These are phyloP conservation scores for Parambassis ranga DNA, from an alignment of 2,797 vertebrate genomes.

Conservation along the genomic window DNA sequence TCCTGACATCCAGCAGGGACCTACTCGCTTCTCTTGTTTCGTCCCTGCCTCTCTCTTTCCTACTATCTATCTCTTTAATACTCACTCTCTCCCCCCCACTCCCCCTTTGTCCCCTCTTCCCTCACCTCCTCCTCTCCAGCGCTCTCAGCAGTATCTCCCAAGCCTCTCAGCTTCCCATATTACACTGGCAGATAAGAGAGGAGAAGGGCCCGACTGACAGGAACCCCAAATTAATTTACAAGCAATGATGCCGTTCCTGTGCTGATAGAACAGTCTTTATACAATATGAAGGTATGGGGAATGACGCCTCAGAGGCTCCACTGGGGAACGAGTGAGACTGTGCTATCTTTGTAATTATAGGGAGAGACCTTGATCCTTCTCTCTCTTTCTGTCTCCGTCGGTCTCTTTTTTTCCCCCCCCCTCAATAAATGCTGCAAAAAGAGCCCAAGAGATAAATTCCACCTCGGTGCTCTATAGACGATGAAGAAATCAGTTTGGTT, in stretches of 20 bases:
- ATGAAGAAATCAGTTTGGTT: constrained; percentile 64
- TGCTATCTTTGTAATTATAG: constrained; percentile 78
- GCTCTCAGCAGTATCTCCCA: constrained; percentile 79
- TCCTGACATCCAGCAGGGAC: constrained; percentile 82
- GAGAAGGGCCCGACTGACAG: constrained; percentile 70
- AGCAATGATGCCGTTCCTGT: constrained; percentile 69
- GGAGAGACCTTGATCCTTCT: constrained; percentile 62
- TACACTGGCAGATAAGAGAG: constrained; percentile 74
- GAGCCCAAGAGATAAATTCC: constrained; percentile 34
- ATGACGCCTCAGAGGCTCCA: constrained; percentile 62
- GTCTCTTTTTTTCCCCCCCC: background rate
- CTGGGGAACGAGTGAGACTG: constrained; percentile 42
- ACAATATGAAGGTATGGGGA: constrained; percentile 69
- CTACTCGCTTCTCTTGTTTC: constrained; percentile 57
- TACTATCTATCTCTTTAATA: constrained; percentile 70
- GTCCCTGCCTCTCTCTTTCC: constrained; percentile 41
- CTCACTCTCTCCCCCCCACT: constrained; percentile 5
- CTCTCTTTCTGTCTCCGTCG: constrained; percentile 42
- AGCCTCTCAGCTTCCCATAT: constrained; percentile 75
- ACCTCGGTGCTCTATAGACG: constrained; percentile 2
- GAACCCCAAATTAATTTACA: constrained; percentile 81
- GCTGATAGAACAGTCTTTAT: constrained; percentile 76
- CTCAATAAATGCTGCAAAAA: constrained; percentile 44
- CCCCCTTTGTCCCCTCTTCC: constrained; percentile 1
- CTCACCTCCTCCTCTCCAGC: constrained; percentile 43